phyloP scores from a whole-genome alignment of 2,113 vertebrate species.

The Mixornis gularis region DNA sequence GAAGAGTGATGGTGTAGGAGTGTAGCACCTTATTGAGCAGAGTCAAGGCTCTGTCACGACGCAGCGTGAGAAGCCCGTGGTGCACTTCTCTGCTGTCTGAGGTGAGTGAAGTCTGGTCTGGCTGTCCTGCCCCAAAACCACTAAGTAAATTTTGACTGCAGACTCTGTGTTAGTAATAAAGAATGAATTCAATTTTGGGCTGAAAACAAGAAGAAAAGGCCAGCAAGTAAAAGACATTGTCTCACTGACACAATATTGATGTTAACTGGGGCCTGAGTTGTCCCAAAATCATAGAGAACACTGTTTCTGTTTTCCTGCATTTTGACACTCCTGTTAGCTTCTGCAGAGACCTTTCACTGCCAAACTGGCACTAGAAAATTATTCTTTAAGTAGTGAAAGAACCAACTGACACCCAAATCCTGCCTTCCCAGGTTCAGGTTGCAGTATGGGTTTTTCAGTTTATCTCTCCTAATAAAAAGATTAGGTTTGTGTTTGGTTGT shows the following conservation, averaged over 20 bases:
- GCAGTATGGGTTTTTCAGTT: not conserved
- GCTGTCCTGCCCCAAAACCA: not conserved
- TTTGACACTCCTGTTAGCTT: not conserved
- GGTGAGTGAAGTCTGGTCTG: not conserved
- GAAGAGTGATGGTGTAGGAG: not conserved
- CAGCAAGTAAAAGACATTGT: not conserved
- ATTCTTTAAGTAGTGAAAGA: not conserved
- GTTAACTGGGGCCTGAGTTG: not conserved
- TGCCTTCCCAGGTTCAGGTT: not conserved
- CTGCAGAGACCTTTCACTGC: not conserved
- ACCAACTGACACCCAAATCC: not conserved
- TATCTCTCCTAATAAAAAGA: not conserved
- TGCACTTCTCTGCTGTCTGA: not conserved
- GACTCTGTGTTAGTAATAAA: not conserved
- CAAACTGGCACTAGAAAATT: not conserved
- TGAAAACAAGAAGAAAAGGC: not conserved
- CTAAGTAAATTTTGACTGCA: not conserved
- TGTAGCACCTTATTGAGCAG: not conserved
- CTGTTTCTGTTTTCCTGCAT: not conserved
- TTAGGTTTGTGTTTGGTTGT: not conserved
- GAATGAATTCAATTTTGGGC: not conserved
- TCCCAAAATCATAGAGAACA: not conserved
- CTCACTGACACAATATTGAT: not conserved
- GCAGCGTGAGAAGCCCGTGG: fast-evolving
- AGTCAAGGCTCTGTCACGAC: fast-evolving